Evolutionary conservation across 2,113 vertebrate genomes (phyloP), one percentile per base, ranked within the genome.

Genomic region (Anthoscopus minutus): DNA sequence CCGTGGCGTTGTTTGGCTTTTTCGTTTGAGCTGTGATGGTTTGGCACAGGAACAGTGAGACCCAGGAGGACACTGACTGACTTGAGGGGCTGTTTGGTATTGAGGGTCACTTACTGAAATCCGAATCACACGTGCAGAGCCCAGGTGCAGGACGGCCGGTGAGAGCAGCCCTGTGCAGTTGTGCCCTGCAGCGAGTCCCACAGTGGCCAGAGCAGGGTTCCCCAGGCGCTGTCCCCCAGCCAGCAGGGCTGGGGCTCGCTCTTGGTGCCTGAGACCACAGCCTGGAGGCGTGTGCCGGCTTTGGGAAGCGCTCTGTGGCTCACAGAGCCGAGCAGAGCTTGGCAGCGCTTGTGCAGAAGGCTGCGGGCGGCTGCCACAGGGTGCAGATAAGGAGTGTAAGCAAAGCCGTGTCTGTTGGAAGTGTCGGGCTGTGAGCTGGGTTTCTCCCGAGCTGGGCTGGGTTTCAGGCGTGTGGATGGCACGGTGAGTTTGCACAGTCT

Each of bases 1-100:
- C n/a, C 38, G 5, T 1, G 1, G 17, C 5, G 0, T 16, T 58
- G 13, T 47, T 73, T 15, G 22, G 7, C 44, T 2, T 4, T 54
- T 5, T 50, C 9, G 14, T n/a, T 78, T 25, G 53, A 44, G 14
- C 8, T n/a, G 70, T 20, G 7, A 6, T 51, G 6, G 8, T 45
- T 91, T 80, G 60, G 16, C 21, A 5, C 30, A 11, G 15, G 16
- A 57, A 21, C 6, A 21, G 56, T 38, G 61, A 81, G 27, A 62
- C 7, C 42, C 24, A 18, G 42, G 37, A 37, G 5, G 24, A 6
- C n/a, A 13, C 2, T 30, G 60, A 5, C 16, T 2, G 53, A 23
- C 23, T 53, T 53, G 7, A n/a, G 44, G 44, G 31, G 15, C 8
- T 31, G 4, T 20, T 58, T 38, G 25, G 13, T 33, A 1, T 5